Percentiles rank a stretch among this genome's conserved stretches.
Evolutionary conservation across 1,140 invertebrate species (phyloP).

Genomic region (Acromyrmex heyeri): DNA sequence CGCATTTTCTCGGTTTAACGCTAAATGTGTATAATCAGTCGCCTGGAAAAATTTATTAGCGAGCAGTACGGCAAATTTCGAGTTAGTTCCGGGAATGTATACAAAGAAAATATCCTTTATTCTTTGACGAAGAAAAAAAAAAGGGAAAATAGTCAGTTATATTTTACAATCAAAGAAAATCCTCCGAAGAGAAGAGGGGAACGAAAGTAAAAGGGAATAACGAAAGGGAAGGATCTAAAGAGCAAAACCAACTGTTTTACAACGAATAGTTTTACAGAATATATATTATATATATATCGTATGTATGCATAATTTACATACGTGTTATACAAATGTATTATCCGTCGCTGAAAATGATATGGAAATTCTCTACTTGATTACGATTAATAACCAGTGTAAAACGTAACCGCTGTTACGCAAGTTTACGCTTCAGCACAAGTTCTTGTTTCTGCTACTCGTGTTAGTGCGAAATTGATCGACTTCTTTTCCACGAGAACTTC

Average conservation of each 20-base stretch:
- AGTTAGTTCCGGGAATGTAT: background rate
- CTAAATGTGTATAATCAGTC: slow-evolving; percentile 34
- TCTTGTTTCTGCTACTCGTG: background rate
- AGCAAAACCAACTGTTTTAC: background rate
- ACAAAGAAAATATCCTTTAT: slow-evolving; percentile 2
- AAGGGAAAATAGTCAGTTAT: background rate
- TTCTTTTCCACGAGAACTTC: slow-evolving; percentile 24
- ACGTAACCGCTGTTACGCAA: slow-evolving; percentile 14
- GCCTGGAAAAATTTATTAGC: slow-evolving; percentile 45
- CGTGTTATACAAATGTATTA: background rate
- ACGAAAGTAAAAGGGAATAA: background rate
- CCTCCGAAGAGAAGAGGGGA: background rate
- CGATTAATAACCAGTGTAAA: slow-evolving; percentile 15
- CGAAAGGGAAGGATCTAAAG: background rate
- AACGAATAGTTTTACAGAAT: background rate
- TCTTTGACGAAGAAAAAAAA: slow-evolving; percentile 6
- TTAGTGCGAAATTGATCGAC: slow-evolving; percentile 18
- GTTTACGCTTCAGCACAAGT: slow-evolving; percentile 1
- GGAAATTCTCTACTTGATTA: slow-evolving; percentile 1
- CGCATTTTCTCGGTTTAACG: slow-evolving; percentile 25
- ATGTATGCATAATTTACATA: background rate
- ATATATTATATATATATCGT: background rate
- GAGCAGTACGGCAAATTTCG: slow-evolving; percentile 4
- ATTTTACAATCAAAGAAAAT: slow-evolving; percentile 11
- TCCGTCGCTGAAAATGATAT: background rate